Evolutionary conservation across 92 coral and sea anemone genomes (phyloP), one percentile per base, ranked within the genome.

Genomic region (Hydrozoanthus gracilis): DNA sequence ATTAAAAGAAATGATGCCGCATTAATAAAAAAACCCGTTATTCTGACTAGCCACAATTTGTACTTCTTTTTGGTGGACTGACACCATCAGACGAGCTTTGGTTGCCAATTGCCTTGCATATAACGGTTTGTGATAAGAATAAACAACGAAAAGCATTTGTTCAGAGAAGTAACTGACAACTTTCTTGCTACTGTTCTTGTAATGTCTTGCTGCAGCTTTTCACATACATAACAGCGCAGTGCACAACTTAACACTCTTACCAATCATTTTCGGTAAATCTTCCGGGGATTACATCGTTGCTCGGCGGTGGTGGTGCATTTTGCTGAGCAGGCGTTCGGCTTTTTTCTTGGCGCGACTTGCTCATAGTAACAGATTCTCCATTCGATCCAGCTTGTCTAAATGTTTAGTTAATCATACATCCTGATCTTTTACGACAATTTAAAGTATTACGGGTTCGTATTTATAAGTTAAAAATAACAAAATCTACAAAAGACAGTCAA

Each of bases 241-340:
- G 27, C 18, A 16, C 6, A 16, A 8, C 5, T 3, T 4, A 20
- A 60, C 56, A 18, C 55, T 46, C 95, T 50, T 93, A 95, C 98
- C 98, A 95, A 79, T 95, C 97, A 68, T 92, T 89, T 76, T 96
- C 99, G 72, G 95, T 95, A 87, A 94, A 96, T 90, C 98, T 88
- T 84, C 99, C 99, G 4, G 99, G 99, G 50, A 96, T 92, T 76
- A 96, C 91, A 61, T 96, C 99, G 83, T 96, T 96, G 91, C 93
- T 93, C 14, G 94, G 91, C 20, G 96, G 93, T 27, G 95, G 93
- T 1, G 98, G 94, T 18, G 98, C 93, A 67, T 94, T 88, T 64
- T 95, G 72, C 86, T 96, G 99, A 51, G 98, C 96, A 3, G 98
- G 98, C 17, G 99, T 93, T 77, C 89, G 91, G n/a, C 94, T 91